A percentile compares a stretch with the other conserved stretches of the same genome.
These are phyloP conservation scores for Nemurella pictetii DNA, from an alignment of 2,888 invertebrate genomes.

Conservation along the genomic window DNA sequence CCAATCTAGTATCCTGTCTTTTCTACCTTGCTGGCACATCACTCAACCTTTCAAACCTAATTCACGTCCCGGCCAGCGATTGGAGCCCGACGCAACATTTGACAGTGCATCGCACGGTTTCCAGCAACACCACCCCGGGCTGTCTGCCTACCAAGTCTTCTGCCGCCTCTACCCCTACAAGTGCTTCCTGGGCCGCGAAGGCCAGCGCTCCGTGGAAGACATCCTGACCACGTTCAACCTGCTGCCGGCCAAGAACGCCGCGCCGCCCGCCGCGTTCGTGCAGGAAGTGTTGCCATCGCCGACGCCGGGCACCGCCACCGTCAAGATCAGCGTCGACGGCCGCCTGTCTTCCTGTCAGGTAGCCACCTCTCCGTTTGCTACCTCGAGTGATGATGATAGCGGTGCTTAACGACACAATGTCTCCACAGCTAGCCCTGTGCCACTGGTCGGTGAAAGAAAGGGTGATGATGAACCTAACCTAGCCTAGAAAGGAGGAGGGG, in stretches of 20 bases:
- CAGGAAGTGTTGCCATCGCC: slow-evolving; percentile 20
- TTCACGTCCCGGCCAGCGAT: neutral
- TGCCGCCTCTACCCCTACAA: slow-evolving; percentile 83
- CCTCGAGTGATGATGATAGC: too few species aligned
- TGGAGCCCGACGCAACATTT: slow-evolving; percentile 16
- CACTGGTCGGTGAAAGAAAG: too few species aligned
- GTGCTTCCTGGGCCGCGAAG: slow-evolving; percentile 76
- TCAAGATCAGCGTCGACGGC: neutral
- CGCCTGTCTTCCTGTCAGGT: neutral
- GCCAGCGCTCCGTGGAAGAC: slow-evolving; percentile 69
- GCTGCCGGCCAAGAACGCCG: neutral
- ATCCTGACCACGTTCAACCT: slow-evolving; percentile 50
- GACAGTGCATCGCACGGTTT: too few species aligned
- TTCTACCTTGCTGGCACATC: too few species aligned
- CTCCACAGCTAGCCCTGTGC: too few species aligned
- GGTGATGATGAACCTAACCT: too few species aligned
- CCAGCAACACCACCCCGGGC: slow-evolving; percentile 70
- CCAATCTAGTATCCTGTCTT: too few species aligned
- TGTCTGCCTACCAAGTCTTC: slow-evolving; percentile 70
- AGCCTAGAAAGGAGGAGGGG: too few species aligned
- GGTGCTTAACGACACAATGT: too few species aligned
- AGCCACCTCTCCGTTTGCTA: too few species aligned
- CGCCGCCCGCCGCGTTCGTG: neutral
- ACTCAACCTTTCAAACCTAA: too few species aligned
- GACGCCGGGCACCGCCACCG: neutral